Evolutionary conservation across 2,113 vertebrate species (phyloP).

Genomic region (Neopipo cinnamomea): DNA sequence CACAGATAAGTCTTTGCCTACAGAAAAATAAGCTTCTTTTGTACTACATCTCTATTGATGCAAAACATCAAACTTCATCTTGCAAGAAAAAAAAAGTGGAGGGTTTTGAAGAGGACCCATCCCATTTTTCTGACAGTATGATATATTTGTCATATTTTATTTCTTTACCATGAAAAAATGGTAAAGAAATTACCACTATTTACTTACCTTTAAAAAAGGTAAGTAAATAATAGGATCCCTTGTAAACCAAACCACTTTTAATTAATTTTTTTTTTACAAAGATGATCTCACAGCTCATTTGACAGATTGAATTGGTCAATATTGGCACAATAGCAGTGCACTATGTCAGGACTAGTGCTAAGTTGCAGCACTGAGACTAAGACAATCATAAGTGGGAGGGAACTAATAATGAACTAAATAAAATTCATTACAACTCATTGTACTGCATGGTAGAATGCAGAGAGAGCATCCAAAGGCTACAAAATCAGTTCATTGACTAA

Average conservation of each 20-base stretch:
- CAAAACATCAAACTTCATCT: background rate
- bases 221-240: background rate
- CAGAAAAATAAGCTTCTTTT: background rate
- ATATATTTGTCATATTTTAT: background rate
- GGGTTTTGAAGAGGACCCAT: background rate
- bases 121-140: background rate
- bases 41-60: background rate
- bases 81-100: background rate
- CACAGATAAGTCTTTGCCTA: background rate
- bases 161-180: background rate
- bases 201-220: too few species aligned
- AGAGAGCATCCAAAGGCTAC: background rate
- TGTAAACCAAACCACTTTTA: background rate
- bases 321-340: background rate
- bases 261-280: background rate
- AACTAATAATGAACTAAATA: background rate
- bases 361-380: background rate
- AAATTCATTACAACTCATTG: background rate
- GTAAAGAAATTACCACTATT: too few species aligned
- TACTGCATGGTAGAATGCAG: background rate
- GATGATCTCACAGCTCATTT: background rate
- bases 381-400: background rate
- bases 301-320: background rate
- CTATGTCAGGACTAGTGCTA: background rate
- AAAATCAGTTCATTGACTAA: background rate